Percentiles rank a stretch among this genome's conserved stretches.
phyloP scores from a whole-genome alignment of 2,113 vertebrate genomes.

The Oreochromis aureus region DNA sequence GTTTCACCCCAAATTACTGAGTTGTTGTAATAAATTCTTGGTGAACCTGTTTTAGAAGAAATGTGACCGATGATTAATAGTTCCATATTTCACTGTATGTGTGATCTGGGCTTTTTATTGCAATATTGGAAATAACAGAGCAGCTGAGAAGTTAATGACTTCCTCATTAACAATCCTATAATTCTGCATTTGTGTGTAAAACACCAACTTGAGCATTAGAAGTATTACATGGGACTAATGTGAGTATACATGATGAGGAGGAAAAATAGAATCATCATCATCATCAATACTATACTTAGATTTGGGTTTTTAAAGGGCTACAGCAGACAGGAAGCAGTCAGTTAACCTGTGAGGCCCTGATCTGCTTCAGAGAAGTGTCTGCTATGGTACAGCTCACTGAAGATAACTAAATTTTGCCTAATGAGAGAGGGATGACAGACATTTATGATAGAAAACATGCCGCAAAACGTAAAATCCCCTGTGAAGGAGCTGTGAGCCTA shows the following conservation, averaged over 20 bases:
- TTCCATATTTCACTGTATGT: not conserved
- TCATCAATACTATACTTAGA: not conserved
- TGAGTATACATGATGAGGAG: not conserved
- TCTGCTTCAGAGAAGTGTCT: not conserved
- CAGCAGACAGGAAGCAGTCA: not conserved
- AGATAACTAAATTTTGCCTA: constrained; percentile 43
- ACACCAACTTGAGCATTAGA: not conserved
- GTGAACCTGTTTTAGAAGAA: not conserved
- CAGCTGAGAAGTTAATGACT: not conserved
- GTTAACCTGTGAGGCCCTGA: not conserved
- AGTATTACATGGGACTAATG: not conserved
- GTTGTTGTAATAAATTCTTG: not conserved
- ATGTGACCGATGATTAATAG: not conserved
- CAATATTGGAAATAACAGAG: not conserved
- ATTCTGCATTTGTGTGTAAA: not conserved
- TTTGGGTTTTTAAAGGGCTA: not conserved
- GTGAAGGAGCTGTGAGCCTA: not conserved
- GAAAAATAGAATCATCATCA: not conserved
- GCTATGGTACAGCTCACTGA: not conserved
- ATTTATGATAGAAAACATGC: not conserved
- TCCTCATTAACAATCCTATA: not conserved
- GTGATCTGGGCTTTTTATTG: not conserved
- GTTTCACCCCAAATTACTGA: not conserved
- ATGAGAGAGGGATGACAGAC: constrained; percentile 41
- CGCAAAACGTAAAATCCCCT: not conserved